These are phyloP conservation scores for Pangasius macronema DNA, from an alignment of 2,797 vertebrate species.

Conservation along the genomic window DNA sequence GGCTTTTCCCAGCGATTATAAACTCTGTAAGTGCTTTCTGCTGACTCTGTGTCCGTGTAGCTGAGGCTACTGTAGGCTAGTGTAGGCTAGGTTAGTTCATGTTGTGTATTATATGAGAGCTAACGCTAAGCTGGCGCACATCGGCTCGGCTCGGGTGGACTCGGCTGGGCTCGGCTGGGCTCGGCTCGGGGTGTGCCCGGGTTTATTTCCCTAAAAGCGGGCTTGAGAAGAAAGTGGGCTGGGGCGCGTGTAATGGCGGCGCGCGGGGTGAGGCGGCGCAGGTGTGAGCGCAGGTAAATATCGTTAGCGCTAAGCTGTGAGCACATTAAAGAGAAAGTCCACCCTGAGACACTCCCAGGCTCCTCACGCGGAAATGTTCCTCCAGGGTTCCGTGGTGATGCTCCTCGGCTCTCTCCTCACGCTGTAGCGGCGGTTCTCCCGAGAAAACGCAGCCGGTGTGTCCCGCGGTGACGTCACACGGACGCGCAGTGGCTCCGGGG, in stretches of 20 bases:
- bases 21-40: constrained; percentile 32
- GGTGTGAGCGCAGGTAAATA: neutral
- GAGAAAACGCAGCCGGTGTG: neutral
- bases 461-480: neutral
- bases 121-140: neutral
- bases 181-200: neutral
- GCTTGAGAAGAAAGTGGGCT: neutral
- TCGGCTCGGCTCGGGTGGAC: no score
- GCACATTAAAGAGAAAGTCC: neutral
- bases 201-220: neutral
- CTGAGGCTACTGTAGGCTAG: neutral
- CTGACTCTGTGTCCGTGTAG: neutral
- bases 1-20: constrained; percentile 5
- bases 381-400: neutral
- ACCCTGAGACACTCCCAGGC: neutral
- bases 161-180: no score
- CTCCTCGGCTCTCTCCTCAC: neutral
- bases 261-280: neutral
- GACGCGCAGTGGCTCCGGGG: no score
- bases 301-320: neutral
- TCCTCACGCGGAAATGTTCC: neutral
- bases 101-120: neutral
- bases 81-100: no score
- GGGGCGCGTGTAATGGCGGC: no score
- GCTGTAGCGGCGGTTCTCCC: neutral